Conservation (phyloP, 2,113 vertebrate genomes). For the Typhlomys cinereus region DNA sequence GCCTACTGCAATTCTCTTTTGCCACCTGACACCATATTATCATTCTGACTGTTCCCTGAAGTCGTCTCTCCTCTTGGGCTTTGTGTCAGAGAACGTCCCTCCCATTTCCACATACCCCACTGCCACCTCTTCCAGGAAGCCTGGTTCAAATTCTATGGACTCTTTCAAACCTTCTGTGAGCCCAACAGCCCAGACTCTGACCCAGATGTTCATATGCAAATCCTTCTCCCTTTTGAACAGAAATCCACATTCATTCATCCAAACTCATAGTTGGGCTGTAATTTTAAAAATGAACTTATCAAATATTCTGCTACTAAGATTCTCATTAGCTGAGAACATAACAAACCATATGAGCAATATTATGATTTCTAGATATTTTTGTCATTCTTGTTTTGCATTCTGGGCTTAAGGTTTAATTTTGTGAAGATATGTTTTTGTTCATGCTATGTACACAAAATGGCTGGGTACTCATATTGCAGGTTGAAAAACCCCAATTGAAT, state of each 20-base stretch:
- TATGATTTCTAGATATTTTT: not conserved
- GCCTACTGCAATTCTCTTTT: not conserved
- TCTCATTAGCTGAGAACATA: not conserved
- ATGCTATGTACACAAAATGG: not conserved
- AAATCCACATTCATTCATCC: not conserved
- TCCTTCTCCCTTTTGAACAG: not conserved
- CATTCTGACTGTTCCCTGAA: not conserved
- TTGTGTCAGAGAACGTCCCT: not conserved
- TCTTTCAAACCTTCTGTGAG: not conserved
- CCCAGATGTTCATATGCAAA: not conserved
- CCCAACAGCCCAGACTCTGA: not conserved
- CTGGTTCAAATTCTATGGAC: not conserved
- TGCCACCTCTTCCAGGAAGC: not conserved
- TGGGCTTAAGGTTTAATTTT: constrained; percentile 31
- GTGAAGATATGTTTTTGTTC: not conserved
- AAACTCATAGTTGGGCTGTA: not conserved
- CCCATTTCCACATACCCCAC: too few relatives aligned
- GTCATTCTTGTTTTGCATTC: not conserved
- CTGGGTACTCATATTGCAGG: not conserved
- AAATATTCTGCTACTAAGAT: not conserved
- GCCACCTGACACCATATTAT: not conserved
- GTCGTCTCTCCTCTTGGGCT: not conserved
- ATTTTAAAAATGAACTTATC: not conserved
- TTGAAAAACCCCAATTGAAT: not conserved
- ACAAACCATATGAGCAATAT: not conserved